A percentile compares a stretch with the other conserved stretches of the same genome.
Evolutionary conservation across 2,888 invertebrate species (phyloP).

Genomic region (Melanchra persicariae): DNA sequence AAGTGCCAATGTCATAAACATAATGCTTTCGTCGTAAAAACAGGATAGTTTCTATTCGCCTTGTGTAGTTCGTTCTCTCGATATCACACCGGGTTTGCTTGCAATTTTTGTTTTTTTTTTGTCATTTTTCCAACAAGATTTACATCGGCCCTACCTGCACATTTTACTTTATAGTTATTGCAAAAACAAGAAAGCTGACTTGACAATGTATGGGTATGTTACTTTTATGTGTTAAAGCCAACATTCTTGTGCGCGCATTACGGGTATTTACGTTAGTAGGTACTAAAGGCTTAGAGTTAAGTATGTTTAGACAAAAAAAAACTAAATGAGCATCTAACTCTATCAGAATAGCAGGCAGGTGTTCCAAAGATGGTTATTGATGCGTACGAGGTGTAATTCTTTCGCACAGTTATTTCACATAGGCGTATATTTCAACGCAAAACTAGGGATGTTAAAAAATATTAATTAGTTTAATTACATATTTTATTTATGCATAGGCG

Average conservation of each 20-base stretch:
- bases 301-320: slow-evolving; percentile 17
- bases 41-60: no score
- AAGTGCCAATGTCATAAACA: no score
- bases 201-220: not conserved
- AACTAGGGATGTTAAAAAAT: slow-evolving; percentile 28
- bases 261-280: slow-evolving; percentile 9
- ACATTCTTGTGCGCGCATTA: slow-evolving; percentile 25
- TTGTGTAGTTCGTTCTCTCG: no score
- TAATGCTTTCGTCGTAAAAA: no score
- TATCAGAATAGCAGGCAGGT: slow-evolving; percentile 40
- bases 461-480: slow-evolving; percentile 57
- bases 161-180: slow-evolving; percentile 7
- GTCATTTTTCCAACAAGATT: not conserved
- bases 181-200: not conserved
- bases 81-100: no score
- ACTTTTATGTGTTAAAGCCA: slow-evolving; percentile 10
- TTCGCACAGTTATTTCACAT: slow-evolving; percentile 41
- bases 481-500: slow-evolving; percentile 50
- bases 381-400: slow-evolving; percentile 34
- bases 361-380: slow-evolving; percentile 34
- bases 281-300: slow-evolving; percentile 1
- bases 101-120: no score
- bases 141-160: not conserved
- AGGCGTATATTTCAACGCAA: slow-evolving; percentile 13
- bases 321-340: slow-evolving; percentile 36